Percentiles rank a stretch among this genome's conserved stretches.
These are phyloP conservation scores for Cantharis nigra DNA, from an alignment of 2,888 invertebrate genomes.

Conservation along the genomic window DNA sequence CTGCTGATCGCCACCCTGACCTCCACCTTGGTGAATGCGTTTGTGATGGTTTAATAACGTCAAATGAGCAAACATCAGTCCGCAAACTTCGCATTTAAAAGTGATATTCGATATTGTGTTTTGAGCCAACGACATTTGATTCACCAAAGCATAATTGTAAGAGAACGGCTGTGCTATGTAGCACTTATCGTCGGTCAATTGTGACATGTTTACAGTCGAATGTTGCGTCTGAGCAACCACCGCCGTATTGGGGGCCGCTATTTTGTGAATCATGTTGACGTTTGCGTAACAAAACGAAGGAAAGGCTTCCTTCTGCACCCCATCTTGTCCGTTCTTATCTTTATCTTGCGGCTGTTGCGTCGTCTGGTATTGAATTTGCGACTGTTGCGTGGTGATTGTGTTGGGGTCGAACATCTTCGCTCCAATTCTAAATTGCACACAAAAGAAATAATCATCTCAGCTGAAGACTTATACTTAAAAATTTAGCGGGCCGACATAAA, in stretches of 20 bases:
- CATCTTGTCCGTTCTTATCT: constrained; percentile 46
- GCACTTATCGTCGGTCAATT: constrained; percentile 71
- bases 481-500: neutral
- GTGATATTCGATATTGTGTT: constrained; percentile 81
- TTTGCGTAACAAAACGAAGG: constrained; percentile 74
- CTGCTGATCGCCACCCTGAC: constrained; percentile 55
- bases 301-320: constrained; percentile 58
- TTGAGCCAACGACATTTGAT: constrained; percentile 83
- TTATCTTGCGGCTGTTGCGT: constrained; percentile 46
- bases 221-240: constrained; percentile 40
- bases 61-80: constrained; percentile 82
- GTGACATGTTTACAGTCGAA: constrained; percentile 70
- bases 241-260: constrained; percentile 49
- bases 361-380: constrained; percentile 51
- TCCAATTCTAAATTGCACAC: neutral
- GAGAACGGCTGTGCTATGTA: constrained; percentile 77
- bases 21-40: constrained; percentile 73
- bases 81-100: constrained; percentile 87
- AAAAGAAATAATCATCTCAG: neutral
- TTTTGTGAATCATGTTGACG: constrained; percentile 71
- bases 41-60: constrained; percentile 85
- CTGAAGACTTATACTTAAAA: neutral
- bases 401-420: constrained; percentile 55
- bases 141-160: constrained; percentile 80
- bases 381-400: constrained; percentile 54